Evolutionary conservation across 2,113 vertebrate species (phyloP).

Genomic region (Mormyrus iriodes): DNA sequence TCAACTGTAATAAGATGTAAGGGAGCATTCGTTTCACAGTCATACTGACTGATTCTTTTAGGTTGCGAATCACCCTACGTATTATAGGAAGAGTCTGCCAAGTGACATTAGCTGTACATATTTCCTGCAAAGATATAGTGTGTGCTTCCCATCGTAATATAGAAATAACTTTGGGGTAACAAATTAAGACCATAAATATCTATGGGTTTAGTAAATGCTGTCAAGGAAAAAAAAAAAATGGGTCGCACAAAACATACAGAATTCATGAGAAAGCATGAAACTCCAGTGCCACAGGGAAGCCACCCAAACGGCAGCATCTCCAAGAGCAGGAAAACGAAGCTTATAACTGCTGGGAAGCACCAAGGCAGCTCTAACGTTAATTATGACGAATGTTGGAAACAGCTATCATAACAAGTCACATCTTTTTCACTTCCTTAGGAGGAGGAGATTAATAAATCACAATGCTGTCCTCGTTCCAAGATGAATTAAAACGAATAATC

Average conservation of each 20-base stretch:
- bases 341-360: not conserved
- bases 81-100: not conserved
- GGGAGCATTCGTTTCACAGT: not conserved
- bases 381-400: conserved; percentile 37
- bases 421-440: conserved; percentile 31
- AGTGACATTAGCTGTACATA: not conserved
- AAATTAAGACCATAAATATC: not conserved
- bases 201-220: not conserved
- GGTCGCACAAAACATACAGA: not conserved
- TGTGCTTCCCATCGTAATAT: not conserved
- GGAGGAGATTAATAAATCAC: not conserved
- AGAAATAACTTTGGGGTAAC: conserved; percentile 28
- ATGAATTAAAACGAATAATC: conserved; percentile 17
- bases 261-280: not conserved
- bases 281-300: not conserved
- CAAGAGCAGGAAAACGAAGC: not conserved
- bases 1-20: not conserved
- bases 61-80: not conserved
- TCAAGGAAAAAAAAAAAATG: not conserved
- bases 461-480: not conserved
- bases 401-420: conserved; percentile 33
- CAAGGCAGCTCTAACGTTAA: conserved; percentile 17
- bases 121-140: not conserved
- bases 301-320: too few species aligned
- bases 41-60: not conserved